Evolutionary conservation across 1,140 invertebrate species (phyloP).

Genomic region (Parasteatoda tepidariorum): DNA sequence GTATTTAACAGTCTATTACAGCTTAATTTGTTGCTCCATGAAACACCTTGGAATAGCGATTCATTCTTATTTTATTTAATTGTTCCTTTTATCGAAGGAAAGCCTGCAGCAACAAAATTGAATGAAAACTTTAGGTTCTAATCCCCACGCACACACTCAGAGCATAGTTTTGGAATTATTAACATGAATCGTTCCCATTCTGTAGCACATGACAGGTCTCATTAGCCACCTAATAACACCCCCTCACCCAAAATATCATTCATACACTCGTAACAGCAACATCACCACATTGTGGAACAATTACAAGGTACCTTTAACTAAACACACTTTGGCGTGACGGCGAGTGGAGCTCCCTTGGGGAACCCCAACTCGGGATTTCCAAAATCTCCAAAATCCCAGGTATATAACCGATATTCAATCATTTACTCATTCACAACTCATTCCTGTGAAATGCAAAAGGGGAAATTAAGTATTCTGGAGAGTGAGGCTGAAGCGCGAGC

Average conservation of each 20-base stretch:
- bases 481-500: not conserved
- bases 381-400: not conserved
- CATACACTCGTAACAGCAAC: not conserved
- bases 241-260: constrained; percentile 7
- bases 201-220: constrained; percentile 8
- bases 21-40: too few species aligned
- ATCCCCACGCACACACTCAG: too few species aligned
- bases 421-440: constrained; percentile 33
- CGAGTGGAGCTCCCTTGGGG: too few species aligned
- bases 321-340: too few species aligned
- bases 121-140: too few species aligned
- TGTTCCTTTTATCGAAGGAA: too few species aligned
- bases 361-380: not conserved
- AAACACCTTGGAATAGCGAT: too few species aligned
- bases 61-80: too few species aligned
- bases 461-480: constrained; percentile 19
- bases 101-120: too few species aligned
- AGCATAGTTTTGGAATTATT: not conserved
- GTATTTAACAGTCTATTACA: too few species aligned
- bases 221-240: constrained; percentile 15
- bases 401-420: constrained; percentile 21
- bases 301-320: too few species aligned
- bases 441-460: not conserved
- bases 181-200: not conserved
- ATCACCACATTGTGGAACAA: not conserved